Percentiles rank a stretch among this genome's conserved stretches.
Conservation (phyloP, 2,888 invertebrate species). For the Pollenia angustigena region DNA sequence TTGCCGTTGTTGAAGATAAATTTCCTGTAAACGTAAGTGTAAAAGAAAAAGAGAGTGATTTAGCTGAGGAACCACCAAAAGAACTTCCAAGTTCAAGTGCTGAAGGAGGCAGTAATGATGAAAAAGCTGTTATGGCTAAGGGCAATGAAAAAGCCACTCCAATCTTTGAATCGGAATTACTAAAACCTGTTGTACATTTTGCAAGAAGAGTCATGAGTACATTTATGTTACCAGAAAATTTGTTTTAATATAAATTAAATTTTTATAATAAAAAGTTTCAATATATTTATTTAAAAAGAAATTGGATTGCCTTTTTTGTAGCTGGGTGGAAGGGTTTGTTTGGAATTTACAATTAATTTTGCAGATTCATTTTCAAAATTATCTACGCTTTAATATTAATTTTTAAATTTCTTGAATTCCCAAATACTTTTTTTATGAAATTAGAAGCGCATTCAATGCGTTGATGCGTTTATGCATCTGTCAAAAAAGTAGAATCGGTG, state of each 20-base stretch:
- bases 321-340: no score
- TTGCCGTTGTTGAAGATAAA: neutral
- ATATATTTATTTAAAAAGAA: no score
- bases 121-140: neutral
- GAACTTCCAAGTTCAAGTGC: neutral
- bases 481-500: no score
- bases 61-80: neutral
- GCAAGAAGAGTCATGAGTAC: slow-evolving; percentile 29
- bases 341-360: no score
- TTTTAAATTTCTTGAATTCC: no score
- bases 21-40: neutral
- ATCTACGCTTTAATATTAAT: no score
- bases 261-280: neutral
- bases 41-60: neutral
- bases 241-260: neutral
- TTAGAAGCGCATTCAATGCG: no score
- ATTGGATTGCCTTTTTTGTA: no score
- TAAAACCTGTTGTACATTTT: slow-evolving; percentile 36
- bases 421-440: no score
- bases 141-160: slow-evolving; percentile 27
- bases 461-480: no score
- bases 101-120: neutral
- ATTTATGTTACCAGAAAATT: slow-evolving; percentile 35
- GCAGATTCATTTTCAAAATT: no score
- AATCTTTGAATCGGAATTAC: slow-evolving; percentile 52